Base-by-base conservation (phyloP, 2,888 invertebrate species). In the Cistogaster globosa region DNA sequence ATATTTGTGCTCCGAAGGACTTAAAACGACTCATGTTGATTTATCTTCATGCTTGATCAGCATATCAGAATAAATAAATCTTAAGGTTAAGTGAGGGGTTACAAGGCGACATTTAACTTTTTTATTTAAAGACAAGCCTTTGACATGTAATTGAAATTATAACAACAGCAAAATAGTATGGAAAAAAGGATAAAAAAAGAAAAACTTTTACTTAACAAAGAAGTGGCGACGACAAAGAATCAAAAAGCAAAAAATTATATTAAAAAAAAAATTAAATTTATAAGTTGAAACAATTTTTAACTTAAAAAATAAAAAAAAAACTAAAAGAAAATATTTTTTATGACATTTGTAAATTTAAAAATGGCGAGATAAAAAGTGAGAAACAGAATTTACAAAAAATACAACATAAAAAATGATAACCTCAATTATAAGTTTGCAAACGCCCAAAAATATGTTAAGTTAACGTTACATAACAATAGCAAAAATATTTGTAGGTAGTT, bases 401-500 rank as follows among this genome's bases (percentile, higher is more conserved):
- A 42, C 42, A 11, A 42, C 42, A 42, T 12, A 42, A 7, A 42
- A 82, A 74, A 63, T 74, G 76, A 74, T 69, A 82, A 58, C 55
- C 68, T 51, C 67, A 67, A 78, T 67, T 79, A 71, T 75, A 71
- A 67, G 63, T 79, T 75, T 72, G 60, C 58, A 82, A 74, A 79
- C 85, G 71, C 78, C 82, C 78, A 75, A 80, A 72, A 78, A 69
- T 71, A 74, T 78, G 81, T 71, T 81, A 69, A 77, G 32, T 38
- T 85, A 12, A n/a, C 45, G 58, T 85, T 81, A 85, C 65, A 65
- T 67, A 82, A 69, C 45, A 38, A 48, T 18, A 22, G 71, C 58
- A 58, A 42, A 36, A 58, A 12, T n/a, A 42, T 45, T 51, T 38
- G 32, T 12, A 7, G 20, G 55, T 55, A 42, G 26, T 18, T 32